Percentiles rank a stretch among this genome's conserved stretches.
These are phyloP conservation scores for Byasa hedistus DNA, from an alignment of 2,888 invertebrate species.

Conservation along the genomic window DNA sequence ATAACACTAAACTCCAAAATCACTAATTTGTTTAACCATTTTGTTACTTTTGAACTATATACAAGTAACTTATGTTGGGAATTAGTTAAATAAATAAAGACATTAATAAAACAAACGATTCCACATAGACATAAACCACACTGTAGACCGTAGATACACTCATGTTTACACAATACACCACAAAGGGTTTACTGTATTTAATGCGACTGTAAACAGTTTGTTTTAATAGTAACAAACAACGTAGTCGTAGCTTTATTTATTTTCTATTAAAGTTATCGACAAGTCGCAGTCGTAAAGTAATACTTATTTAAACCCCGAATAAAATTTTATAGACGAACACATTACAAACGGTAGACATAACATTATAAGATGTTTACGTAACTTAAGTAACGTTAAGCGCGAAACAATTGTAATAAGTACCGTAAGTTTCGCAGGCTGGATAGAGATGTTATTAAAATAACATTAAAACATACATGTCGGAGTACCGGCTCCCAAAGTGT, in stretches of 20 bases:
- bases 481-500: too few relatives aligned
- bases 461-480: conserved; percentile 58
- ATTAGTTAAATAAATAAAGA: conserved; percentile 2
- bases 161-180: conserved; percentile 20
- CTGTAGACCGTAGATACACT: background rate
- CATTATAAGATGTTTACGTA: conserved; percentile 35
- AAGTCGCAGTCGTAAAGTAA: background rate
- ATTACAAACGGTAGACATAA: conserved; percentile 4
- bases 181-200: conserved; percentile 21
- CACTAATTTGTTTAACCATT: too few relatives aligned
- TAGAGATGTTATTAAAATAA: conserved; percentile 61
- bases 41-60: too few relatives aligned
- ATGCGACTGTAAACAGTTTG: conserved; percentile 18
- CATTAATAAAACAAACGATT: conserved; percentile 2
- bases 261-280: conserved; percentile 8
- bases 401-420: conserved; percentile 71
- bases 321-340: conserved; percentile 2
- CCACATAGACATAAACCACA: conserved; percentile 7
- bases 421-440: conserved; percentile 64
- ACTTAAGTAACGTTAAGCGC: conserved; percentile 55
- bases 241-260: conserved; percentile 6
- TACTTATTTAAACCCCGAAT: background rate
- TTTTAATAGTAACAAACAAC: conserved; percentile 1
- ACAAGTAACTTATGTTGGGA: too few relatives aligned
- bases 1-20: too few relatives aligned